Conservation (phyloP, 2,113 vertebrate genomes). For the Phoxinus phoxinus region DNA sequence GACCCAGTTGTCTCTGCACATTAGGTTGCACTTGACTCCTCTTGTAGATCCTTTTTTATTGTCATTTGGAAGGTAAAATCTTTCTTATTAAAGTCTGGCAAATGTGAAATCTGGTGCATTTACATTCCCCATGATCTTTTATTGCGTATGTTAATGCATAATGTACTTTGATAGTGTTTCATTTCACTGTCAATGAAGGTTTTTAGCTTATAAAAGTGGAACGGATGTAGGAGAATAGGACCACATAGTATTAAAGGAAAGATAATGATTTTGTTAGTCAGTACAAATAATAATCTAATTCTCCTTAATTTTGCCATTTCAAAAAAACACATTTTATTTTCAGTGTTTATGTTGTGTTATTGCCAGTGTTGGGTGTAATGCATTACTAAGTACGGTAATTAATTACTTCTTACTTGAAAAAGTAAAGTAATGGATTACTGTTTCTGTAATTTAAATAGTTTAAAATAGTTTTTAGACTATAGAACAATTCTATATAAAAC, state of each 20-base stretch:
- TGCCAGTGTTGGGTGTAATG: too few relatives aligned
- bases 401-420: too few relatives aligned
- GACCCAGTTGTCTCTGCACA: not conserved
- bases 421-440: too few relatives aligned
- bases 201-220: not conserved
- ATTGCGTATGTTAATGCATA: not conserved
- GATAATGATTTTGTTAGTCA: not conserved
- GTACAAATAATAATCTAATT: not conserved
- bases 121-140: not conserved
- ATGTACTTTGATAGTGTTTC: not conserved
- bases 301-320: not conserved
- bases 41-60: too few relatives aligned
- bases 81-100: not conserved
- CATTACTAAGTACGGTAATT: too few relatives aligned
- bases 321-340: not conserved
- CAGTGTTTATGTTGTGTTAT: not conserved
- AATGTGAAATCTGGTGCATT: not conserved
- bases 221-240: not conserved
- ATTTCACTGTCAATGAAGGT: not conserved
- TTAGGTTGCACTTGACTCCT: not conserved
- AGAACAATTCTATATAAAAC: too few relatives aligned
- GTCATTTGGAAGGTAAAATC: not conserved
- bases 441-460: too few relatives aligned
- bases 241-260: constrained; percentile 11
- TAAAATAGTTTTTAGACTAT: too few relatives aligned